Evolutionary conservation across 2,888 invertebrate genomes (phyloP), one percentile per base, ranked within the genome.

Genomic region (Onthophagus sagittarius): DNA sequence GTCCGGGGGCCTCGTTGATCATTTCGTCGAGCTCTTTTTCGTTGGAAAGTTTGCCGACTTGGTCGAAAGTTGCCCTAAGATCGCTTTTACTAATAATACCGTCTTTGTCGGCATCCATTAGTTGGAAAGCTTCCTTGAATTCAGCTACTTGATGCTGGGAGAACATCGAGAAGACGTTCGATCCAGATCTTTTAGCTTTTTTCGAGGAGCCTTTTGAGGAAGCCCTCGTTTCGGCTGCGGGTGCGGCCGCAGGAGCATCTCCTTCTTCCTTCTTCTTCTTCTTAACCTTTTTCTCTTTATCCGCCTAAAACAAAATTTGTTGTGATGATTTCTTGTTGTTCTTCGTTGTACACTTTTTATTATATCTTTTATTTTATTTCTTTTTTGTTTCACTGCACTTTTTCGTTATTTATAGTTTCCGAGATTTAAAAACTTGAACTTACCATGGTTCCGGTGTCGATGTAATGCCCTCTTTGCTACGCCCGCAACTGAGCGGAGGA

Each of bases 121-220:
- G 92, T 88, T 93, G 93, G 93, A 97, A 97, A 84, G 94, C 97
- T 90, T 96, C 96, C 88, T 97, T 97, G 91, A 97, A 97, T 88
- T 97, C 97, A 83, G 96, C 95, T 84, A 97, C 95, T 89, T 97
- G 96, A 88, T 93, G 93, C 89, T 96, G 96, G 82, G 96, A 93
- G 92, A 97, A 97, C 94, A 96, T 96, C 85, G 96, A 96, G 91
- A 97, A 97, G 86, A 97, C 96, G 88, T 95, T 96, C 89, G 96
- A 96, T 82, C 96, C 96, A 85, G 94, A 91, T 86, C 95, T 92
- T 88, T 96, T 96, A 82, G 93, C 93, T 86, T 90, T 91, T 85
- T 91, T 92, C 81, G 90, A 90, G 86, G 94, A 94, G 81, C 95
- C 93, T 81, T 94, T 92, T 82, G 94, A 93, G 79, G 94, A 93